Evolutionary conservation across 1,140 invertebrate species (phyloP).

Genomic region (Papilio machaon): DNA sequence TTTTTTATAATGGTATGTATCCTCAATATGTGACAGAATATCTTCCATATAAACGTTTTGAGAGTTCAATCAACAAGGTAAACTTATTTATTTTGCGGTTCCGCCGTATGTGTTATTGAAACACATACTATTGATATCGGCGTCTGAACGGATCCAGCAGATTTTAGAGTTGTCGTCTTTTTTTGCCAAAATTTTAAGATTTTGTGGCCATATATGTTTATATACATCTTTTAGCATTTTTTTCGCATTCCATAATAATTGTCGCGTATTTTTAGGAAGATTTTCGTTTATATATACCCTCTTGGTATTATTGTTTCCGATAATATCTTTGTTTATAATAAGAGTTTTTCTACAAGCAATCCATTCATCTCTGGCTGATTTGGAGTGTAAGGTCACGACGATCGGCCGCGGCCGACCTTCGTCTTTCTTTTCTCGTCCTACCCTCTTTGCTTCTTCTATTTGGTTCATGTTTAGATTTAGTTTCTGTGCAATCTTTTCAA

Average conservation of each 20-base stretch:
- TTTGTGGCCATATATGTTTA: slow-evolving; percentile 16
- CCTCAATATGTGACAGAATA: neutral
- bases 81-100: neutral
- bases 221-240: slow-evolving; percentile 11
- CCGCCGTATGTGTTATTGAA: neutral
- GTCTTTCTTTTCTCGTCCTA: slow-evolving; percentile 39
- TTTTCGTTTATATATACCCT: slow-evolving; percentile 17
- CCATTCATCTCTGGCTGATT: slow-evolving; percentile 26
- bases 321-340: slow-evolving; percentile 5
- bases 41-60: neutral
- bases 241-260: slow-evolving; percentile 28
- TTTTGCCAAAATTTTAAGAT: neutral
- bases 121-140: slow-evolving; percentile 11
- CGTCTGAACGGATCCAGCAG: neutral
- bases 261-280: neutral
- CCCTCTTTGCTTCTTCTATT: slow-evolving; percentile 38
- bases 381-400: slow-evolving; percentile 29
- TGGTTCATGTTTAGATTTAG: slow-evolving; percentile 13
- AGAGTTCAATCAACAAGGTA: neutral
- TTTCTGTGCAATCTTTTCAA: slow-evolving; percentile 20
- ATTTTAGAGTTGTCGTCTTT: slow-evolving; percentile 15
- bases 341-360: neutral
- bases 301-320: slow-evolving; percentile 15
- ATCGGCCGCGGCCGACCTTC: slow-evolving; percentile 28
- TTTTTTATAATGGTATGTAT: neutral